phyloP scores from a whole-genome alignment of 2,888 invertebrate genomes.

The Spisula subtruncata region DNA sequence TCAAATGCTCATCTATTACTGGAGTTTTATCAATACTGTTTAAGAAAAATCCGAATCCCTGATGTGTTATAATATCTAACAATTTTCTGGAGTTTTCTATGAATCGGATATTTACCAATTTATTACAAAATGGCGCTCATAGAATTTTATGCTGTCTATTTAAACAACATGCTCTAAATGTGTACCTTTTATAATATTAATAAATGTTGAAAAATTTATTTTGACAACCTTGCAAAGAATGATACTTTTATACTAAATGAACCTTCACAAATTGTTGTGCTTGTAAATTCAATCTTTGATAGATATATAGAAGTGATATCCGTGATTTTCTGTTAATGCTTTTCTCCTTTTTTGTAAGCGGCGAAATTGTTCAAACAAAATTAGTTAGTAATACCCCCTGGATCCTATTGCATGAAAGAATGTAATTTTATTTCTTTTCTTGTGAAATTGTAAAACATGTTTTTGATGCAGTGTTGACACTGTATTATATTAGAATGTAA shows the following conservation, averaged over 20 bases:
- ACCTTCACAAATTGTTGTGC: not conserved
- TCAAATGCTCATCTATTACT: not conserved
- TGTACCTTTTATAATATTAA: not conserved
- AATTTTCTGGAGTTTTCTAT: not conserved
- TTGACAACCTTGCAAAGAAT: not conserved
- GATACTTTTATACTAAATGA: not conserved
- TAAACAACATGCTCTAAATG: not conserved
- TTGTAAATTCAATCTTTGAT: not conserved
- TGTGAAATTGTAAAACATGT: constrained; percentile 30
- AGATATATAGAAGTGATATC: not conserved
- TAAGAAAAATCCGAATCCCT: not conserved
- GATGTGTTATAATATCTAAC: not conserved
- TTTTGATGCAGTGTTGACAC: constrained; percentile 5
- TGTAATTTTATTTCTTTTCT: constrained; percentile 30
- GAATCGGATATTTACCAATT: not conserved
- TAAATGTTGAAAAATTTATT: not conserved
- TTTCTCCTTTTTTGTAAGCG: not conserved
- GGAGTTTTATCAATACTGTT: not conserved
- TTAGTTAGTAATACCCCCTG: not conserved
- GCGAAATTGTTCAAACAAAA: not conserved
- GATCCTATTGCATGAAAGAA: constrained; percentile 2
- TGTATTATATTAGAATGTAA: not conserved
- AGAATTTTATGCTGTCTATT: not conserved
- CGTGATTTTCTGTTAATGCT: not conserved
- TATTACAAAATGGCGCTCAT: not conserved